A percentile compares a stretch with the other conserved stretches of the same genome.
Evolutionary conservation across 2,113 vertebrate genomes (phyloP).

Genomic region (Xenopus laevis): DNA sequence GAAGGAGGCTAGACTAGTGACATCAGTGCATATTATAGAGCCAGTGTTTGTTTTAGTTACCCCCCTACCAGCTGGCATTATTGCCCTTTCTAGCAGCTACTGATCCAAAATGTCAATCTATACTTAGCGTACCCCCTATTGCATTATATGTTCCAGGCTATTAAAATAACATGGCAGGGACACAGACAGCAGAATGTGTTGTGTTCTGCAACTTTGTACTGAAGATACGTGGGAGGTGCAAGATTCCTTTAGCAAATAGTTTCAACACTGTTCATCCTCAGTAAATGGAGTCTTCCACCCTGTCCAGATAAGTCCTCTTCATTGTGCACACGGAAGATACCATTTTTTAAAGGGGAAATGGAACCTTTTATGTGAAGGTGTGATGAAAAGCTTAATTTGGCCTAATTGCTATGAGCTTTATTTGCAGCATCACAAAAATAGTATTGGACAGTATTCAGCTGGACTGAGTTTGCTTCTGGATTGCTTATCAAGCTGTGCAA

Average conservation of each 20-base stretch:
- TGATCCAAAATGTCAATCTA: conserved; percentile 60
- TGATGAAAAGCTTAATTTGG: no score
- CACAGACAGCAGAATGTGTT: conserved; percentile 16
- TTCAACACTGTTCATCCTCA: not conserved
- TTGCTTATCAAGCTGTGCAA: no score
- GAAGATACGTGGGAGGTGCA: not conserved
- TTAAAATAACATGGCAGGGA: conserved; percentile 51
- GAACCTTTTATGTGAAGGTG: no score
- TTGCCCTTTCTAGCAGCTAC: conserved; percentile 59
- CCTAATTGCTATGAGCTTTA: no score
- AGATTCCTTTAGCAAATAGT: not conserved
- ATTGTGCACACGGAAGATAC: no score
- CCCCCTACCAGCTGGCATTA: conserved; percentile 56
- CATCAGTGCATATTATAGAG: conserved; percentile 51
- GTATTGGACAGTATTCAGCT: no score
- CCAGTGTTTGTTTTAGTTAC: conserved; percentile 64
- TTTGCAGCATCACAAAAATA: no score
- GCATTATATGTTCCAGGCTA: conserved; percentile 53
- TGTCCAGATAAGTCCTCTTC: no score
- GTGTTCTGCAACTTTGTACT: conserved; percentile 7
- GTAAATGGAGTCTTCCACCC: no score
- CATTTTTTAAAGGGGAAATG: no score
- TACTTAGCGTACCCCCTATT: conserved; percentile 54
- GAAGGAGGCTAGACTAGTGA: conserved; percentile 35
- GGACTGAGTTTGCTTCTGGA: no score